Evolutionary conservation across 1,140 invertebrate species (phyloP).

Genomic region (Acromyrmex charruanus): DNA sequence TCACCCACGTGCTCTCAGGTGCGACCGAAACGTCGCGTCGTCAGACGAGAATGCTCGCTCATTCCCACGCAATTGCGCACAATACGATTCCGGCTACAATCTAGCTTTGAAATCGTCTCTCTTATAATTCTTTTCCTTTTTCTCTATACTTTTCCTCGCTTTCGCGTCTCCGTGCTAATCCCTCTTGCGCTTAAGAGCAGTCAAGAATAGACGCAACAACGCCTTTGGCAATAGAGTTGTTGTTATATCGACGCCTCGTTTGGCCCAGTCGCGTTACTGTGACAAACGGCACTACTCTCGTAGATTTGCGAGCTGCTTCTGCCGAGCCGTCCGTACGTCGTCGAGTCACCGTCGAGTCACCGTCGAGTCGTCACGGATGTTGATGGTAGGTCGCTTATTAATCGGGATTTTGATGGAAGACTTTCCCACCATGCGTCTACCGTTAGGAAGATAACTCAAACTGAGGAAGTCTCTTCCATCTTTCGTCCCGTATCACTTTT

Average conservation of each 20-base stretch:
- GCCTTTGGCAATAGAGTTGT: constrained; percentile 78
- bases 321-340: constrained; percentile 21
- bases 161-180: constrained; percentile 34
- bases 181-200: constrained; percentile 72
- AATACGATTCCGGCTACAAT: constrained; percentile 52
- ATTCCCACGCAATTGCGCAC: constrained; percentile 59
- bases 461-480: constrained; percentile 6
- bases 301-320: constrained; percentile 63
- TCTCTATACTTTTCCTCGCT: not conserved
- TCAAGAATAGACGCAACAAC: constrained; percentile 72
- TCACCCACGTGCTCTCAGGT: constrained; percentile 58
- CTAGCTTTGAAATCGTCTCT: not conserved
- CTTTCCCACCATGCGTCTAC: constrained; percentile 22
- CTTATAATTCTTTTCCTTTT: not conserved
- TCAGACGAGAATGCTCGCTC: constrained; percentile 28
- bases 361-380: constrained; percentile 1
- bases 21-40: constrained; percentile 25
- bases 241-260: constrained; percentile 82
- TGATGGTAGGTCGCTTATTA: constrained; percentile 44
- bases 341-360: constrained; percentile 37
- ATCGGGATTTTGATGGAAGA: constrained; percentile 60
- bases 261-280: constrained; percentile 79
- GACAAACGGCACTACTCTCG: constrained; percentile 72
- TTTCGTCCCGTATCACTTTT: constrained; percentile 25
- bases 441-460: constrained; percentile 26